Percentiles rank a stretch among this genome's conserved stretches.
These are phyloP conservation scores for Sprattus sprattus DNA, from an alignment of 2,113 vertebrate species.

Conservation along the genomic window DNA sequence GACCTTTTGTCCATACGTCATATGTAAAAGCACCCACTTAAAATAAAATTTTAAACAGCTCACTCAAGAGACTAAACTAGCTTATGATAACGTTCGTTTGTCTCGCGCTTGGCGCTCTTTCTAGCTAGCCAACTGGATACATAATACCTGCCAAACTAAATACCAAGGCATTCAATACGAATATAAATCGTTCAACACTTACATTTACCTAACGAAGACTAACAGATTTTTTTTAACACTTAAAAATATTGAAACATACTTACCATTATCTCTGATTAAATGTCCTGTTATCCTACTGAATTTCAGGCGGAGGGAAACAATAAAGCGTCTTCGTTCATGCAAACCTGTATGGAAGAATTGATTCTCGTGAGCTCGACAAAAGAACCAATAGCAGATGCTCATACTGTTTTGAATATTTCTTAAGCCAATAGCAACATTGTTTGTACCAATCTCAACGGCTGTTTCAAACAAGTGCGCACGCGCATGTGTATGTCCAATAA, in stretches of 20 bases:
- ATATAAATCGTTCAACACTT: background rate
- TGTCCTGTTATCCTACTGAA: slow-evolving; percentile 17
- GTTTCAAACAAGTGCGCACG: background rate
- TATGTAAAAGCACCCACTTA: no score
- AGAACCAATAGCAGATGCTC: slow-evolving; percentile 36
- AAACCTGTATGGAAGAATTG: slow-evolving; percentile 33
- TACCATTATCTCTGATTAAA: slow-evolving; percentile 42
- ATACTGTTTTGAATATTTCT: slow-evolving; percentile 43
- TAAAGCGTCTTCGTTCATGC: slow-evolving; percentile 33
- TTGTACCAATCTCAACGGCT: background rate
- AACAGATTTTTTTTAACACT: background rate
- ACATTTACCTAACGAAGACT: background rate
- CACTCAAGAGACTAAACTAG: background rate
- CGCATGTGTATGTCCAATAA: background rate
- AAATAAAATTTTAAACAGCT: background rate
- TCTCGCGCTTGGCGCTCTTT: slow-evolving; percentile 28
- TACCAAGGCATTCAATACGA: background rate
- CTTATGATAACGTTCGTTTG: background rate
- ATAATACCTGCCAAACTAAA: slow-evolving; percentile 2
- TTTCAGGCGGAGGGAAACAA: slow-evolving; percentile 49
- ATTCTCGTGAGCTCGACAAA: slow-evolving; percentile 17
- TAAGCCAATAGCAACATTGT: slow-evolving; percentile 40
- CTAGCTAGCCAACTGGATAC: background rate
- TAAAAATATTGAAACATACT: background rate
- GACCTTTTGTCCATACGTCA: background rate